These are phyloP conservation scores for Dryoscopus gambensis DNA, from an alignment of 2,113 vertebrate species.

Conservation along the genomic window DNA sequence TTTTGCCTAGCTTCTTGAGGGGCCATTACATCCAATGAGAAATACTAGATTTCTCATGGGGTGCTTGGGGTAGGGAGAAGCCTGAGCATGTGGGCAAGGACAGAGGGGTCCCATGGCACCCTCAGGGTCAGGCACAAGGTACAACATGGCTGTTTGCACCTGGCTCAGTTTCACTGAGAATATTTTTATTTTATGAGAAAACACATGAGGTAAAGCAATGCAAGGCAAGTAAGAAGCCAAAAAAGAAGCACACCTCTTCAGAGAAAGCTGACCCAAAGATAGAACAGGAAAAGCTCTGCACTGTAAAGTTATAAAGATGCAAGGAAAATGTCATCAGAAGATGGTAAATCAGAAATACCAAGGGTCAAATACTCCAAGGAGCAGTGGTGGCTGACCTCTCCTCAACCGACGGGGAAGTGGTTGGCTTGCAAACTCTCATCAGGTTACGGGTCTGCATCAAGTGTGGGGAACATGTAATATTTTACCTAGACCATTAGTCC, in stretches of 20 bases:
- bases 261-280: neutral
- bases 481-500: neutral
- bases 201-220: neutral
- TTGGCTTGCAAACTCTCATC: neutral
- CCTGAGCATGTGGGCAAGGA: fast-evolving
- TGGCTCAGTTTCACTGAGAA: neutral
- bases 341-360: neutral
- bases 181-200: neutral
- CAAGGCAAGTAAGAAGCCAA: neutral
- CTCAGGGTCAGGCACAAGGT: neutral
- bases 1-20: neutral
- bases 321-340: neutral
- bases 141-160: fast-evolving
- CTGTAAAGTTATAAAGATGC: neutral
- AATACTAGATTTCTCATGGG: neutral
- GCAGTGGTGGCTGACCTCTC: neutral
- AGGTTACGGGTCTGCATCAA: neutral
- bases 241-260: neutral
- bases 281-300: neutral
- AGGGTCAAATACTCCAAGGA: neutral
- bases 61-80: neutral
- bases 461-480: neutral
- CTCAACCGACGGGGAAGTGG: neutral
- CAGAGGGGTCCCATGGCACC: neutral
- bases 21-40: fast-evolving